Percentiles rank a stretch among this genome's conserved stretches.
phyloP scores from a whole-genome alignment of 2,888 invertebrate species.

The Merodon equestris region DNA sequence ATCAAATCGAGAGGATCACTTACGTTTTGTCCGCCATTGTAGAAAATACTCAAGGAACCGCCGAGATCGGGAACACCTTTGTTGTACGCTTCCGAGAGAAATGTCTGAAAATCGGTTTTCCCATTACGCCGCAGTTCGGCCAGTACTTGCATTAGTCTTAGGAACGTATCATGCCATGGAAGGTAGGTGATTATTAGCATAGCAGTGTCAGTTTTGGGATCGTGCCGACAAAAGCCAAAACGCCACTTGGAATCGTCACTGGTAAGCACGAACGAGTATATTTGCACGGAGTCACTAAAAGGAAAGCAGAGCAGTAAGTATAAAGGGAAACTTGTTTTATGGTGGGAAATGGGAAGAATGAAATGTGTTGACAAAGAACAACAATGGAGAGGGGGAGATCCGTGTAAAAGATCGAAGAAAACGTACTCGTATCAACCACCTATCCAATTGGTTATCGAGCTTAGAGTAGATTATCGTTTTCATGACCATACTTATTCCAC shows the following conservation, averaged over 20 bases:
- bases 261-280: slow-evolving; percentile 98
- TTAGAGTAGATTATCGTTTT: too few relatives aligned
- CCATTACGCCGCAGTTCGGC: slow-evolving; percentile 75
- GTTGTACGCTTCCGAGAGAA: slow-evolving; percentile 85
- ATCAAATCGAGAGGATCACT: slow-evolving; percentile 72
- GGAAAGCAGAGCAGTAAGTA: too few relatives aligned
- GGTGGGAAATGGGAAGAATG: too few relatives aligned
- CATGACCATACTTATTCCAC: too few relatives aligned
- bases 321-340: too few relatives aligned
- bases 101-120: slow-evolving; percentile 76
- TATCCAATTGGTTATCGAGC: too few relatives aligned
- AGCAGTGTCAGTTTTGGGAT: slow-evolving; percentile 92
- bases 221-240: slow-evolving; percentile 97
- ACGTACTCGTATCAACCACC: too few relatives aligned
- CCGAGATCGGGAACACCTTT: slow-evolving; percentile 86
- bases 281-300: slow-evolving; percentile 89
- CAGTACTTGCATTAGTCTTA: slow-evolving; percentile 75
- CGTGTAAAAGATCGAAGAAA: too few relatives aligned
- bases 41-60: slow-evolving; percentile 82
- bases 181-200: slow-evolving; percentile 91
- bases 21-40: slow-evolving; percentile 82
- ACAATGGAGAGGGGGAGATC: too few relatives aligned
- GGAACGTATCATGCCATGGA: slow-evolving; percentile 98
- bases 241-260: slow-evolving; percentile 97
- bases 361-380: too few relatives aligned